These are phyloP conservation scores for Autographa pulchrina DNA, from an alignment of 2,888 invertebrate species.

Conservation along the genomic window DNA sequence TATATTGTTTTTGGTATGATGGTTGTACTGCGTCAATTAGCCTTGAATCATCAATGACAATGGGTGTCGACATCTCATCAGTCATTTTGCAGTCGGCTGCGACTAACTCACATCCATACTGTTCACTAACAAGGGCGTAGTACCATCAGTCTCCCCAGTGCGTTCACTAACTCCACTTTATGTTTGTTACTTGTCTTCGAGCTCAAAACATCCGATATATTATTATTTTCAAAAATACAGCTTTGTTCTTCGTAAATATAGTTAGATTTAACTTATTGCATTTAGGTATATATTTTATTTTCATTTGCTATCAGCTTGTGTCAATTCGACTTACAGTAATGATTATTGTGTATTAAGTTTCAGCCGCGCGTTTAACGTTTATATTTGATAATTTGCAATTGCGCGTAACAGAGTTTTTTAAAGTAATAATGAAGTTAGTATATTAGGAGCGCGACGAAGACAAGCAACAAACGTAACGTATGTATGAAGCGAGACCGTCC, in stretches of 20 bases:
- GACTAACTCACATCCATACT: conserved; percentile 79
- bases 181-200: conserved; percentile 83
- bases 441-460: conserved; percentile 61
- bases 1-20: conserved; percentile 58
- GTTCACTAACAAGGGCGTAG: conserved; percentile 84
- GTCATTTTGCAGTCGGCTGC: conserved; percentile 64
- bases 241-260: conserved; percentile 2
- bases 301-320: background rate
- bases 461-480: conserved; percentile 73
- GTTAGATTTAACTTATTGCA: background rate
- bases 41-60: conserved; percentile 67
- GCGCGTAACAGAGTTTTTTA: background rate
- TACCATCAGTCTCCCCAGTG: conserved; percentile 71
- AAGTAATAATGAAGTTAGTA: background rate
- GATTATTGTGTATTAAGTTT: background rate
- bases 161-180: conserved; percentile 79
- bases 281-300: background rate
- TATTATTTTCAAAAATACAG: conserved; percentile 1
- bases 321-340: background rate
- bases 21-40: conserved; percentile 79
- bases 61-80: conserved; percentile 73
- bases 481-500: conserved; percentile 64
- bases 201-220: conserved; percentile 55
- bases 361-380: background rate
- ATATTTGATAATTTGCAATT: background rate